Percentiles rank a stretch among this genome's conserved stretches.
Evolutionary conservation across 1,140 invertebrate genomes (phyloP).

Genomic region (Drosophila sproati): DNA sequence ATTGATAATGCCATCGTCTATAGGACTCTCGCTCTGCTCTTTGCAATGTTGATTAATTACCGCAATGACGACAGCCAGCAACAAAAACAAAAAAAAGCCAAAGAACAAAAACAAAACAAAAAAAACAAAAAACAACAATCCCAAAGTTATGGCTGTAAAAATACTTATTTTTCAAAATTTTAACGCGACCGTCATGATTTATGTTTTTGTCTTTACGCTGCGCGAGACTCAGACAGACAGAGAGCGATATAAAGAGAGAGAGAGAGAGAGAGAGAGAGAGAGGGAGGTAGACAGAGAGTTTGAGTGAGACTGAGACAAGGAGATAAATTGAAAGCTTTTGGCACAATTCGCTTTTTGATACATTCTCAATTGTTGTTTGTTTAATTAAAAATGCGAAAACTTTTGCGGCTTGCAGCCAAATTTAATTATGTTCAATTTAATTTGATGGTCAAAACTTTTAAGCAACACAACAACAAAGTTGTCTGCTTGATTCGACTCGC

Average conservation of each 20-base stretch:
- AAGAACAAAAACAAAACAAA: constrained; percentile 43
- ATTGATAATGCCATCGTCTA: constrained; percentile 74
- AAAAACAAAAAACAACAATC: constrained; percentile 45
- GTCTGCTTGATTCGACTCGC: no score
- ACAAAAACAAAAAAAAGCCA: constrained; percentile 24
- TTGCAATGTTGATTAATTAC: constrained; percentile 76
- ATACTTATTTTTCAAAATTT: constrained; percentile 67
- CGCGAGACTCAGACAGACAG: constrained; percentile 10
- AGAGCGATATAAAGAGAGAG: neutral
- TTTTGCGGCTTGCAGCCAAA: constrained; percentile 42
- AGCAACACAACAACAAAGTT: neutral
- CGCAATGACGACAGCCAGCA: constrained; percentile 70
- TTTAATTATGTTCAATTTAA: constrained; percentile 59
- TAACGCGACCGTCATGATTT: constrained; percentile 69
- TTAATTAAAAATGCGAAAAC: constrained; percentile 51
- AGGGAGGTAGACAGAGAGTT: neutral
- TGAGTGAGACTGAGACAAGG: neutral
- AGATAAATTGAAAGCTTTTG: constrained; percentile 38
- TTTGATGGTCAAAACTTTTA: constrained; percentile 38
- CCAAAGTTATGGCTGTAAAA: constrained; percentile 72
- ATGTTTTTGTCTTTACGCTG: constrained; percentile 57
- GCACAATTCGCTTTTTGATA: constrained; percentile 45
- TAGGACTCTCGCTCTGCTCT: constrained; percentile 52
- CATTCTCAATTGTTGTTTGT: constrained; percentile 33
- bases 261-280: constrained; percentile 1